These are phyloP conservation scores for Euspilapteryx auroguttella DNA, from an alignment of 2,888 invertebrate species.

Conservation along the genomic window DNA sequence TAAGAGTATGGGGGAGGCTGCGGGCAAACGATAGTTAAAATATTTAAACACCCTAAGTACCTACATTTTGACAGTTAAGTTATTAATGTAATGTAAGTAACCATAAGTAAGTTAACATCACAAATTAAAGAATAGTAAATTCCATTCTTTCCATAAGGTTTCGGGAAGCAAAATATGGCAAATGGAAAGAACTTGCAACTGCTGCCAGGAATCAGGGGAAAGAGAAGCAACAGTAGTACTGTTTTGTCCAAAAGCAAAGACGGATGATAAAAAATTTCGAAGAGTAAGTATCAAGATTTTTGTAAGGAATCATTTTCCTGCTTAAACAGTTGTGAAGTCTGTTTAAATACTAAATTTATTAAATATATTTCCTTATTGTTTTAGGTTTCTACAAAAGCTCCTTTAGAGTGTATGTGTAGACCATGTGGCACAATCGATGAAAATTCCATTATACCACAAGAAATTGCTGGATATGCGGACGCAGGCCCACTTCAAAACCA, in stretches of 20 bases:
- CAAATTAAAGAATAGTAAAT: too few species aligned
- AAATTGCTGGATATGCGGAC: slow-evolving; percentile 83
- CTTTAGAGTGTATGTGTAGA: slow-evolving; percentile 91
- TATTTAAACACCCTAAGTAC: too few species aligned
- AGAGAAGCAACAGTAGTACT: slow-evolving; percentile 86
- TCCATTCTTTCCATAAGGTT: slow-evolving; percentile 61
- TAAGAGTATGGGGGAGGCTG: too few species aligned
- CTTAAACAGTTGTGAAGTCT: too few species aligned
- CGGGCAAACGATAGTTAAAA: too few species aligned
- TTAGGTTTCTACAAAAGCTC: slow-evolving; percentile 89
- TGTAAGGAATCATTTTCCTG: too few species aligned
- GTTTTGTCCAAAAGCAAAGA: slow-evolving; percentile 87
- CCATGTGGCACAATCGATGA: slow-evolving; percentile 90
- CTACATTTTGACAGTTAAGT: too few species aligned
- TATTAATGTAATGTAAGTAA: too few species aligned
- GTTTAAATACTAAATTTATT: too few species aligned
- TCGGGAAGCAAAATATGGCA: slow-evolving; percentile 96
- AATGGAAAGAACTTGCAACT: slow-evolving; percentile 94
- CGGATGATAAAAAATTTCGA: slow-evolving; percentile 81
- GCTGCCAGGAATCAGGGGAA: slow-evolving; percentile 93
- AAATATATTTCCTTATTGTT: slow-evolving; percentile 19
- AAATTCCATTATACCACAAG: slow-evolving; percentile 85
- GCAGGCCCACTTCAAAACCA: slow-evolving; percentile 81
- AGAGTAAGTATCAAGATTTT: too few species aligned
- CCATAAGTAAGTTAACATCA: too few species aligned